phyloP scores from a whole-genome alignment of 2,888 invertebrate genomes.

The Agrochola macilenta region DNA sequence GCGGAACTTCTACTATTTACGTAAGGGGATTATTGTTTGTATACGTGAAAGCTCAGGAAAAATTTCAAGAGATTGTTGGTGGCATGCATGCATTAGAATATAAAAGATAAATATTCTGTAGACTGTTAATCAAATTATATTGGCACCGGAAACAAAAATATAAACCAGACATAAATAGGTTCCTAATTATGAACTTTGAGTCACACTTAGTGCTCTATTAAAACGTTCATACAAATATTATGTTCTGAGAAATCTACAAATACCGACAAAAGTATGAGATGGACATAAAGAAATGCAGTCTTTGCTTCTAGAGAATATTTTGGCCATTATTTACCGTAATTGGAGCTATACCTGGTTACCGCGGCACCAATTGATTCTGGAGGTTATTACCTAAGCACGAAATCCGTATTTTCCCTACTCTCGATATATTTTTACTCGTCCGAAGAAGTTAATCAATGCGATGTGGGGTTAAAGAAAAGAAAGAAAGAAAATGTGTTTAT shows the following conservation, averaged over 20 bases:
- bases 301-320: background rate
- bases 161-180: background rate
- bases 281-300: background rate
- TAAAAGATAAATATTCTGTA: background rate
- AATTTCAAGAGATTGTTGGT: background rate
- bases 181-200: background rate
- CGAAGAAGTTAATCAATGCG: too few relatives aligned
- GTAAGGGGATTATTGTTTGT: constrained; percentile 38
- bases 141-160: background rate
- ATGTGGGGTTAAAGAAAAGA: too few relatives aligned
- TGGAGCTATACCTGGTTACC: background rate
- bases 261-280: too few relatives aligned
- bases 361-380: background rate
- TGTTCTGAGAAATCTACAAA: background rate
- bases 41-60: constrained; percentile 3
- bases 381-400: too few relatives aligned
- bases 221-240: background rate
- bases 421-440: too few relatives aligned
- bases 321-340: background rate
- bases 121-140: background rate
- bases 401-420: too few relatives aligned
- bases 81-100: constrained; percentile 10
- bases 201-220: background rate
- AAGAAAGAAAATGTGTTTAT: too few relatives aligned
- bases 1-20: constrained; percentile 27